Base-by-base conservation (phyloP, 2,888 invertebrate genomes). In the Drosophila lacicola region DNA sequence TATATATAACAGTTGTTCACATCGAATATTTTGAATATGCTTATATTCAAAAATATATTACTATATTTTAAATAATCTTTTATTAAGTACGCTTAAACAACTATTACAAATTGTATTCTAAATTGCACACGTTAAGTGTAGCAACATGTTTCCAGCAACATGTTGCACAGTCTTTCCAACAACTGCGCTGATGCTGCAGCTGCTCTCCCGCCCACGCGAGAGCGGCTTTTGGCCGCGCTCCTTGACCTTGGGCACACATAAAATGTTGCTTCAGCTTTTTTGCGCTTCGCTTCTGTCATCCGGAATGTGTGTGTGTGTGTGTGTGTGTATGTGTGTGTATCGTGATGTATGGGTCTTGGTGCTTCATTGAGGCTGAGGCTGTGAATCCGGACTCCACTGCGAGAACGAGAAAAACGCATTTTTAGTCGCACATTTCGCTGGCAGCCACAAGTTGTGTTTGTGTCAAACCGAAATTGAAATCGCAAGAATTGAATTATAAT, bases 221-320 rank as follows among this genome's bases (percentile, higher is more conserved):
- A 47, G 58, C 67, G 39, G 33, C 67, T 69, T 67, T 45, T 47
- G 66, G 65, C 62, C 62, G 65, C 73, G 79, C 85, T 85, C 79
- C 85, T 88, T 85, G 88, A 85, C 85, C 85, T 85, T 85, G 85
- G 85, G 58, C 75, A 84, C 76, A 67, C 66, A 70, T 76, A 70
- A 69, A 76, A 80, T 75, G 78, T 72, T 82, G 75, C 71, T 62
- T 29, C 67, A 63, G 62, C 68, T 42, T 46, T 62, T 61, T 71
- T 64, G 51, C 57, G 49, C 47, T 41, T 41, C 42, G 41, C 47
- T 46, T 60, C 45, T 62, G 50, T 66, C 61, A 63, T 56, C 14
- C 45, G 17, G 17, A 25, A 51, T 42, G 50, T 36, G 21, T 57
- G 0, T 37, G 25, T 44, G 55, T 44, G 55, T 49, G 36, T 57